Evolutionary conservation across 2,888 invertebrate species (phyloP), one percentile per base, ranked within the genome.

Genomic region (Dione juno): DNA sequence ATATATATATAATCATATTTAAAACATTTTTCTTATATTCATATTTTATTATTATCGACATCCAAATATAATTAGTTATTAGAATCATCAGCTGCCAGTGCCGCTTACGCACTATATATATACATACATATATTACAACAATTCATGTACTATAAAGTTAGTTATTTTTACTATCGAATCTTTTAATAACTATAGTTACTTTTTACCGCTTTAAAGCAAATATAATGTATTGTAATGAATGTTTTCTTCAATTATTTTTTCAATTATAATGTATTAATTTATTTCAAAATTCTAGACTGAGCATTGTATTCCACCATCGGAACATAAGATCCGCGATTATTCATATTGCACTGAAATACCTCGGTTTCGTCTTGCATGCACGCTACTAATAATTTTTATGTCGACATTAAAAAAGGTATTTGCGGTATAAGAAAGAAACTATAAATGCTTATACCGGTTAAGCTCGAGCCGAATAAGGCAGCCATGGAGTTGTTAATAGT

Each of bases 351-450:
- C 70, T 65, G 48, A 65, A 69, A 73, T 73, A 58, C 57, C 73
- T 21, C 43, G 50, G 48, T 41, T 35, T 67, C 69, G 72, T 72
- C 70, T 70, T 63, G 75, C 70, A 70, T 70, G 74, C 82, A 63
- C 71, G 70, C 70, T 70, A 35, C 67, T 66, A 69, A 61, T 75
- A 73, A 72, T 72, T 74, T 77, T 75, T 74, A 73, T 72, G 70
- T 74, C 69, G 72, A 50, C 63, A 67, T 73, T 76, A 77, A 78
- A 75, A 75, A 74, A 70, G 40, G 43, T 74, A 65, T 71, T 74
- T 73, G 73, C 75, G 71, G 76, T 76, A 75, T 71, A 74, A 77
- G 73, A 72, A 75, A 76, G 76, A 77, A 75, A 74, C 71, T 71
- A 67, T 76, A 77, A 77, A 73, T 73, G 71, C 69, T 69, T 69